Base-by-base conservation (phyloP, 2,797 vertebrate species). In the Emydoidea blandingii region DNA sequence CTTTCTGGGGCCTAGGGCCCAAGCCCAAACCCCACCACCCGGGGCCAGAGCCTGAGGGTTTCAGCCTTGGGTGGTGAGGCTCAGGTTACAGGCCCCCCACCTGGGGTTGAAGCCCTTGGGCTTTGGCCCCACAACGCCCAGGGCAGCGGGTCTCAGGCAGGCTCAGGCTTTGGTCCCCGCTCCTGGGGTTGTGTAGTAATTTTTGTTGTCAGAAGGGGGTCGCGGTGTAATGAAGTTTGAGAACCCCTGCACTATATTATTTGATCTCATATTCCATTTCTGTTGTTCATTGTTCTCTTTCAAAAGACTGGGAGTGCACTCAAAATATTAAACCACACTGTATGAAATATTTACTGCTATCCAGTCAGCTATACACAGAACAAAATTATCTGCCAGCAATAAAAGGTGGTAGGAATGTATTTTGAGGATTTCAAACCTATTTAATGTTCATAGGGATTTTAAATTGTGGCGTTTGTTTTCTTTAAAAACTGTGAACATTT, bases 351-450 rank as follows among this genome's bases (percentile, higher is more conserved):
- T 91, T 81, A 29, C 37, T 72, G 62, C 76, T n/a, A 34, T 10
- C 19, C 82, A 72, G 62, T 29, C 79, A 88, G 18, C 62, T 84
- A 16, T 16, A 81, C 54, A 37, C 47, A 86, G 79, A 81, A 79
- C 29, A 59, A 72, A 83, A 72, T 78, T 37, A 72, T 72, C 84
- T 81, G 21, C 41, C 47, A 54, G 82, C 23, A 79, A 62, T 53
- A 2, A 65, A 65, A 86, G 82, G 27, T n/a, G 57, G 41, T 65
- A 90, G 79, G 56, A 82, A n/a, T 47, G 31, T 8, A 21, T 82
- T 90, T 52, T 86, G 76, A 18, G 62, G 47, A 41, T 81, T 93
- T 65, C 65, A 41, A 56, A 72, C 52, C n/a, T 56, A 68, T 25
- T 2, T 83, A 81, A 57, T 74, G 47, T 47, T 79, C 83, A 41